Evolutionary conservation across 2,888 invertebrate genomes (phyloP), one percentile per base, ranked within the genome.

Genomic region (Volucella bombylans): DNA sequence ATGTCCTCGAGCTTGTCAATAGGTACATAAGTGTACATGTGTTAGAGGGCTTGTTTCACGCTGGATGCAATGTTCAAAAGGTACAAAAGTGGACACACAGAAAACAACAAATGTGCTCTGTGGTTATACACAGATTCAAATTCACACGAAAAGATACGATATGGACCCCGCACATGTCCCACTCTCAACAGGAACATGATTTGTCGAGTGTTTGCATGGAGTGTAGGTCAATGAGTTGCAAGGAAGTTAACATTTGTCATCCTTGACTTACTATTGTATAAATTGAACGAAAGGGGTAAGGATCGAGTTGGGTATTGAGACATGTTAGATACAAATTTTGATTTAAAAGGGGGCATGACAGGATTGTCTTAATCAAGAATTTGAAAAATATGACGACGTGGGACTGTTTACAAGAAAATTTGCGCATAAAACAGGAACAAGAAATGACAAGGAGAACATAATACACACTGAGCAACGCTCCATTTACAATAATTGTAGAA

Each of bases 161-260:
- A 49, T 38, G 12, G 14, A 38, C 18, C 11, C 4, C 15, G 69
- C 18, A 55, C 52, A 68, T 71, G 64, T 74, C 69, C 50, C 69
- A 64, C 57, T 72, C 71, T 77, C 55, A 61, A 72, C 77, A 55
- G 59, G 59, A 54, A 82, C 68, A 73, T 78, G 82, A 82, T 67
- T 82, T 82, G 82, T 77, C 41, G 74, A 69, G 73, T 73, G 73
- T 83, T 71, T 74, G 14, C 61, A 12, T 15, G 18, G 64, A 83
- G 82, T 83, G 80, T 83, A 79, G 83, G 83, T 83, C 83, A 83
- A 80, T 67, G 83, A 80, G 83, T 83, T 83, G 74, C 80, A 80
- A 80, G 83, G 83, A 83, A 83, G 80, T 76, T 23, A 69, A 12
- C 83, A 83, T 83, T 83, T 83, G 74, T 83, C 80, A 80, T 83